Conservation (phyloP, 2,888 invertebrate genomes). For the Cecidostiba fungosa region DNA sequence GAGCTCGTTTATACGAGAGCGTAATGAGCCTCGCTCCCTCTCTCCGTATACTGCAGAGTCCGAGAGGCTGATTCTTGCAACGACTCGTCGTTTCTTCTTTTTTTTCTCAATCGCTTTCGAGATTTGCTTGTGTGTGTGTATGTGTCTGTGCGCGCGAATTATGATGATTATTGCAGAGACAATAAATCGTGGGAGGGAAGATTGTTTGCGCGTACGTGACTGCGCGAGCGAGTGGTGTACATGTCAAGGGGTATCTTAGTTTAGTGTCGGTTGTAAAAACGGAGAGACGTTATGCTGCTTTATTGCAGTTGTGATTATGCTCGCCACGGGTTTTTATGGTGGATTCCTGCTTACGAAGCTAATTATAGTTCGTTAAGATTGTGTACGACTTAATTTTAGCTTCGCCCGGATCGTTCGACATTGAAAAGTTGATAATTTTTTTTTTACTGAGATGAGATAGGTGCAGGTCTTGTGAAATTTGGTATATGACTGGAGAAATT, state of each 20-base stretch:
- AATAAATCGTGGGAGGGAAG: conserved; percentile 48
- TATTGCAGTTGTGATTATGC: conserved; percentile 27
- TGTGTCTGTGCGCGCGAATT: background rate
- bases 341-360: conserved; percentile 15
- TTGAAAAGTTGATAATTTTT: background rate
- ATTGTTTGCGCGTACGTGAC: conserved; percentile 50
- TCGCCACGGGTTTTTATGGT: conserved; percentile 6
- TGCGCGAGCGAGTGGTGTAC: background rate
- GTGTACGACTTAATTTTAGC: conserved; percentile 49
- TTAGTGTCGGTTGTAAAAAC: conserved; percentile 17
- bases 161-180: conserved; percentile 40
- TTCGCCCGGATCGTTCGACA: background rate
- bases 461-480: no score
- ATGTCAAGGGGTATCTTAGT: background rate
- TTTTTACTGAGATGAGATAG: background rate
- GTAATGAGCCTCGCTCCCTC: conserved; percentile 41
- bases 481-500: no score
- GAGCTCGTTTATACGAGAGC: conserved; percentile 22
- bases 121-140: background rate
- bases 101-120: conserved; percentile 20
- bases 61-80: background rate
- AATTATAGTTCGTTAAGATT: conserved; percentile 57
- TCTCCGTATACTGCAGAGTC: background rate
- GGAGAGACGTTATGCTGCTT: conserved; percentile 15
- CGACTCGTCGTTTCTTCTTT: background rate